These are phyloP conservation scores for Aplodontia rufa DNA, from an alignment of 2,113 vertebrate species.

Conservation along the genomic window DNA sequence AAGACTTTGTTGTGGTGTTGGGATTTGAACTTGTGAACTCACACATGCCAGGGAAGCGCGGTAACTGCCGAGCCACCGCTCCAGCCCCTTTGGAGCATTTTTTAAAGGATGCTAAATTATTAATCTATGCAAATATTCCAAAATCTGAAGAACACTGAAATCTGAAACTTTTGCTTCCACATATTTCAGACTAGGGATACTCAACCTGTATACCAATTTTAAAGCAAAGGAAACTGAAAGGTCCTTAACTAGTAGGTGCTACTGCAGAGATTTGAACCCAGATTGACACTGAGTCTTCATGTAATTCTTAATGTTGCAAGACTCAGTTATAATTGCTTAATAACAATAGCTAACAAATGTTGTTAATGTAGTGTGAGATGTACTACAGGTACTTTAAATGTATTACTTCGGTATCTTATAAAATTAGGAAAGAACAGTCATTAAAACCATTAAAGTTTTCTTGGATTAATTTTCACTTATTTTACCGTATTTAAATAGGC, in stretches of 20 bases:
- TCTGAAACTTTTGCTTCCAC: neutral
- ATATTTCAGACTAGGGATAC: neutral
- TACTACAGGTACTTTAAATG: neutral
- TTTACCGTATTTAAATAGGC: neutral
- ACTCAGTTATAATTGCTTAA: neutral
- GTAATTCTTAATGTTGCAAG: neutral
- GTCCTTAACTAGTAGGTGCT: neutral
- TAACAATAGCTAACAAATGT: neutral
- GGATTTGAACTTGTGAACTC: too few species aligned
- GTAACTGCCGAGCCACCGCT: too few species aligned
- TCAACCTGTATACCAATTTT: neutral
- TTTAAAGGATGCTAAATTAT: neutral
- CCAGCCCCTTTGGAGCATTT: too few species aligned
- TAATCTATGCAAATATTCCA: neutral
- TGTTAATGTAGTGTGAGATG: neutral
- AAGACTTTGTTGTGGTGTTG: too few species aligned
- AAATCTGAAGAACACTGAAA: neutral
- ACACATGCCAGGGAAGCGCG: too few species aligned
- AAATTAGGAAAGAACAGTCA: neutral
- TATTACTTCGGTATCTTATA: neutral
- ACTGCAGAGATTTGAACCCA: neutral
- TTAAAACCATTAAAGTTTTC: conserved; percentile 1
- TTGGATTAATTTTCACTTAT: neutral
- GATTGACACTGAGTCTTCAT: neutral
- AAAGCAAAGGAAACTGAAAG: neutral